Conservation (phyloP, 2,888 invertebrate genomes). For the Epirrita christyi region DNA sequence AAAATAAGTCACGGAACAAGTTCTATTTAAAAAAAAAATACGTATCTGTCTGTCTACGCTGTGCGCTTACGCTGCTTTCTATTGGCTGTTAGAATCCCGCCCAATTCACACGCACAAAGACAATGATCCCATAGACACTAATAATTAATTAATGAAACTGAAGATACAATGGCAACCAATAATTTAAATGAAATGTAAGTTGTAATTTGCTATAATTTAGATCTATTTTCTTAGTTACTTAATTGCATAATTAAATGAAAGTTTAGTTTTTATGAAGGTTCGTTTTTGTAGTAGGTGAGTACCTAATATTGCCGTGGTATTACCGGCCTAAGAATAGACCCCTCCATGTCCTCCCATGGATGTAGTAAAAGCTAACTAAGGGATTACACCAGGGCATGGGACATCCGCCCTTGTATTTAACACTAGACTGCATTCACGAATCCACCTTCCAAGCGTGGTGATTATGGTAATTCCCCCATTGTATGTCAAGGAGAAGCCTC, state of each 20-base stretch:
- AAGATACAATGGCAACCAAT: conserved; percentile 19
- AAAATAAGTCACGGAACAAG: conserved; percentile 1
- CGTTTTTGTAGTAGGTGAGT: background rate
- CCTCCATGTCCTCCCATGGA: too few species aligned
- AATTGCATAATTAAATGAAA: conserved; percentile 24
- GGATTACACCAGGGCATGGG: too few species aligned
- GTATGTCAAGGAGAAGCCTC: too few species aligned
- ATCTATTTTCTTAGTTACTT: conserved; percentile 31
- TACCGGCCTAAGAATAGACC: too few species aligned
- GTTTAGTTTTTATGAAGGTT: conserved; percentile 9
- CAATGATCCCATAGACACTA: conserved; percentile 21
- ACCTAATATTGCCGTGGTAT: too few species aligned
- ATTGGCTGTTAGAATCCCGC: conserved; percentile 56
- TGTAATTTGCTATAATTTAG: conserved; percentile 29
- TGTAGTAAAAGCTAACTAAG: too few species aligned
- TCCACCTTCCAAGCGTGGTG: too few species aligned
- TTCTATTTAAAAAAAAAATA: conserved; percentile 10
- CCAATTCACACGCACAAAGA: conserved; percentile 53
- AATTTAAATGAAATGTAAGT: conserved; percentile 25
- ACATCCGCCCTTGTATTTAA: too few species aligned
- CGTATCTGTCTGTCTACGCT: conserved; percentile 28
- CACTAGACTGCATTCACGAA: too few species aligned
- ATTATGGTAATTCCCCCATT: too few species aligned
- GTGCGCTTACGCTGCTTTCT: conserved; percentile 44
- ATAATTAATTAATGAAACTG: conserved; percentile 28